Evolutionary conservation across 2,113 vertebrate genomes (phyloP).

Genomic region (Carassius gibelio): DNA sequence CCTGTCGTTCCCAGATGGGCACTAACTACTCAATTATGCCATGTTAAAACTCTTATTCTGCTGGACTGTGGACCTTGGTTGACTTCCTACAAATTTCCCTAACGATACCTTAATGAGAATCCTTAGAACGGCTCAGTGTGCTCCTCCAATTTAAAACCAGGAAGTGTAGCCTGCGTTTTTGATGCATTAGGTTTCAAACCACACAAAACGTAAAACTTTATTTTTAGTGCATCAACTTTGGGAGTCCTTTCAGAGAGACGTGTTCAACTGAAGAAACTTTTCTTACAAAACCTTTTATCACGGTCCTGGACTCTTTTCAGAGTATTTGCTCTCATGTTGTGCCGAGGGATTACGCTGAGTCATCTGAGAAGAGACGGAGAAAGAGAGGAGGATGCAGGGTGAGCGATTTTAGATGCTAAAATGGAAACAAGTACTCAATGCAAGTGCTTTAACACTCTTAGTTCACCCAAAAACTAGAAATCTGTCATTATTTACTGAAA

Average conservation of each 20-base stretch:
- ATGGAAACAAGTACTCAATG: constrained; percentile 1
- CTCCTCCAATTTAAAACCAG: constrained; percentile 27
- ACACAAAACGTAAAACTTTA: constrained; percentile 29
- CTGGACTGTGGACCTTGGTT: constrained; percentile 45
- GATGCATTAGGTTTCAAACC: constrained; percentile 10
- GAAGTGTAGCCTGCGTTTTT: constrained; percentile 1
- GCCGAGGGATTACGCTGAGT: constrained; percentile 54
- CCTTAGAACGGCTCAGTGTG: constrained; percentile 12
- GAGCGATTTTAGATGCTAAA: constrained; percentile 21
- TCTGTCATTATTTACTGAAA: neutral
- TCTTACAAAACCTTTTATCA: constrained; percentile 48
- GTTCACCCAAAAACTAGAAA: neutral
- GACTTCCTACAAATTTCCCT: constrained; percentile 40
- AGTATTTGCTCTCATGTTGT: constrained; percentile 31
- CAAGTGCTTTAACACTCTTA: neutral
- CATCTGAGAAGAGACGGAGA: constrained; percentile 1
- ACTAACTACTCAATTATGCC: constrained; percentile 69
- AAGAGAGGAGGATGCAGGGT: neutral
- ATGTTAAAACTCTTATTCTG: constrained; percentile 65
- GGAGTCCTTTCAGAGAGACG: constrained; percentile 8
- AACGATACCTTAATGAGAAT: constrained; percentile 44
- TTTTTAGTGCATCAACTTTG: constrained; percentile 35
- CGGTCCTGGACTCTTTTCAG: constrained; percentile 32
- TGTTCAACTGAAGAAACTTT: constrained; percentile 19
- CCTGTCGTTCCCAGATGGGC: constrained; percentile 70